Evolutionary conservation across 2,797 vertebrate genomes (phyloP), one percentile per base, ranked within the genome.

Genomic region (Leuciscus waleckii): DNA sequence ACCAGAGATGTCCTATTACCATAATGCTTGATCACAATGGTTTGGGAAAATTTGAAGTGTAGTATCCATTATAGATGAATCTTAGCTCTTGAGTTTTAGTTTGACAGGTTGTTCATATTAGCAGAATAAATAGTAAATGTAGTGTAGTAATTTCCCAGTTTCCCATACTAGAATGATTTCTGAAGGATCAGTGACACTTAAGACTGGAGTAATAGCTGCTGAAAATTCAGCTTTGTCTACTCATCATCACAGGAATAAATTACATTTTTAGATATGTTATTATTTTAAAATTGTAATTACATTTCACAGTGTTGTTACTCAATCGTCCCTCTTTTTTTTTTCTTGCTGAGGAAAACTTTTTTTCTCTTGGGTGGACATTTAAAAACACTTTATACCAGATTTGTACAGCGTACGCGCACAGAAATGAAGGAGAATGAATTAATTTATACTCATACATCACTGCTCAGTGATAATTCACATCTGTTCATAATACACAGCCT

Each of bases 61-160:
- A 74, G 70, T 19, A 73, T 46, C 56, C 29, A 49, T 71, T 82
- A 73, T 80, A n/a, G 63, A 49, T 13, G 10, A 29, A 16, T 81
- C 2, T 10, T 14, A 32, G 11, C 29, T 16, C 29, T 81, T 69
- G 14, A 46, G 10, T 7, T 61, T 39, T 61, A 43, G 21, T 37
- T 58, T 71, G 37, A 21, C 5, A 0, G 23, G n/a, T 26, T 71
- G 21, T 14, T 81, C 13, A 2, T n/a, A 8, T 69, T 51, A 13
- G 11, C 16, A 51, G 16, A 56, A 39, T 23, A 19, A 5, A 79
- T 63, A 43, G n/a, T 23, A 39, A 29, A 39, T 41, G 35, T 19
- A 29, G 8, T 65, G 1, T 26, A 37, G 74, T 29, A 6, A 71
- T 46, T 75, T 54, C 7, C 19, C 3, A 17, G 14, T 17, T 49